Conservation (phyloP, 2,113 vertebrate species). For the Scopus umbretta region DNA sequence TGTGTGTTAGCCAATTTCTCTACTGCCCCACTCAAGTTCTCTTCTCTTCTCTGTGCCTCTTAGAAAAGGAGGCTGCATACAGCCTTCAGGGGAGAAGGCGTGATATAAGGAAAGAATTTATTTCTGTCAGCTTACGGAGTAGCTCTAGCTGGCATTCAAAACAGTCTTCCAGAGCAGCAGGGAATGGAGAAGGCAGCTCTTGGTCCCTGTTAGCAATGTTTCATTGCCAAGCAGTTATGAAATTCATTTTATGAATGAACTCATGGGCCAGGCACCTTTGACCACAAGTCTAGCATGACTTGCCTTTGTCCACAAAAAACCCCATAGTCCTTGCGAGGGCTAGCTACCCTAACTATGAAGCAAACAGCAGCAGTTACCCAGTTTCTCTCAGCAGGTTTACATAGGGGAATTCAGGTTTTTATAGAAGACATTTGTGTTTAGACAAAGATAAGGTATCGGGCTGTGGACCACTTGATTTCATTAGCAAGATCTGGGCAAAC, state of each 20-base stretch:
- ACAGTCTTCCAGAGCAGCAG: background rate
- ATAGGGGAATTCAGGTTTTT: background rate
- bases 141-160: background rate
- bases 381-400: background rate
- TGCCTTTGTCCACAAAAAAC: background rate
- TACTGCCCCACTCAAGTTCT: background rate
- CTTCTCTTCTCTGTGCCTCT: background rate
- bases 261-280: background rate
- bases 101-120: background rate
- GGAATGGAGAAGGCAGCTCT: background rate
- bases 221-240: background rate
- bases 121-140: background rate
- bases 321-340: no score
- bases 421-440: background rate
- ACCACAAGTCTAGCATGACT: background rate
- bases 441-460: background rate
- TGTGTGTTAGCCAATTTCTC: background rate
- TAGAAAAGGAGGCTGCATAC: background rate
- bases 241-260: background rate
- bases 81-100: background rate
- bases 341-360: no score
- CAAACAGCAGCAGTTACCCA: no score
- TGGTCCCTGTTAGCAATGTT: background rate
- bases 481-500: background rate
- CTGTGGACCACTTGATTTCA: background rate